phyloP scores from a whole-genome alignment of 1,140 invertebrate species.

The Diabrotica undecimpunctata region DNA sequence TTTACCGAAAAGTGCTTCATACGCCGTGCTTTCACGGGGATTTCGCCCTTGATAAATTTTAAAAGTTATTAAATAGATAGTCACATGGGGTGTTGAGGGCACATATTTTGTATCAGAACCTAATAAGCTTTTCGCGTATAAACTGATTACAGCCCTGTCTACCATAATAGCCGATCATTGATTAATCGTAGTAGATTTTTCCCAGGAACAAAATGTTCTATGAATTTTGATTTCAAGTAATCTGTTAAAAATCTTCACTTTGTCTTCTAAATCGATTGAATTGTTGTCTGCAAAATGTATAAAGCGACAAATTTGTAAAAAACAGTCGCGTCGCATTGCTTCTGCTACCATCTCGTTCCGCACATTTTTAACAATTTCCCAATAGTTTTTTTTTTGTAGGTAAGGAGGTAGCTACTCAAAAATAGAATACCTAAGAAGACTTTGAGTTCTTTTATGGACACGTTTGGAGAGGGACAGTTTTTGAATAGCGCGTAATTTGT shows the following conservation, averaged over 20 bases:
- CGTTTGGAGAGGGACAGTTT: conserved; percentile 9
- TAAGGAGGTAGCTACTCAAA: conserved; percentile 15
- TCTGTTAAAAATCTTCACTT: conserved; percentile 20
- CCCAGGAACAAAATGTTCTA: conserved; percentile 15
- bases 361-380: conserved; percentile 16
- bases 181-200: conserved; percentile 19
- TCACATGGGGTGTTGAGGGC: conserved; percentile 8
- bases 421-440: conserved; percentile 22
- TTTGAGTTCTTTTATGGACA: conserved; percentile 11
- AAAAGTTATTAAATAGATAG: conserved; percentile 18
- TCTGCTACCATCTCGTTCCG: too few relatives aligned
- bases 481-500: conserved; percentile 17
- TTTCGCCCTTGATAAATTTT: conserved; percentile 31
- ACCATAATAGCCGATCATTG: conserved; percentile 29
- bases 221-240: conserved; percentile 18
- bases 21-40: conserved; percentile 14
- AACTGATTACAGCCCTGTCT: conserved; percentile 33
- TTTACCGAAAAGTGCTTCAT: conserved; percentile 33
- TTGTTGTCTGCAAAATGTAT: conserved; percentile 23
- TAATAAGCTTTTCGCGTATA: conserved; percentile 28
- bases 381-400: conserved; percentile 22
- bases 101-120: conserved; percentile 30
- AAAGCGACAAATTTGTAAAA: too few relatives aligned
- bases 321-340: too few relatives aligned
- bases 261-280: conserved; percentile 15